Evolutionary conservation across 1,140 invertebrate genomes (phyloP), one percentile per base, ranked within the genome.

Genomic region (Brachionus calyciflorus): DNA sequence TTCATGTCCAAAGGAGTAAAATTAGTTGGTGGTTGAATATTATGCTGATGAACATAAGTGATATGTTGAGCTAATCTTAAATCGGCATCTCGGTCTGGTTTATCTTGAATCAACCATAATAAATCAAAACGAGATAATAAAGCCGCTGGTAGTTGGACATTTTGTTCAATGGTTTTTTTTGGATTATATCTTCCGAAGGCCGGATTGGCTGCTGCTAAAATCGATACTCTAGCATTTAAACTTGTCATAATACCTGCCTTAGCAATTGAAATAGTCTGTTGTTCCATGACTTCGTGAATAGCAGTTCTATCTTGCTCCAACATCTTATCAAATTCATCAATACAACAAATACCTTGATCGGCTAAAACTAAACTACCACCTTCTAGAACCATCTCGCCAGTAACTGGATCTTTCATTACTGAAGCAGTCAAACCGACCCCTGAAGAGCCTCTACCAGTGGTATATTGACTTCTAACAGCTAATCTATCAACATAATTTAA

Each of bases 321-420:
- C 94, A 98, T 97, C 87, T 99, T 99, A 85, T 99, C 97, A 86
- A 99, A 99, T 86, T 99, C 97, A 83, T 99, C 96, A 84, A 99
- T 99, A 82, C 96, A 99, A 83, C 96, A 99, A 40, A 99, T 92
- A 21, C 97, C 89, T 81, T 94, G 90, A 87, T 99, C 97, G n/a
- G 96, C 96, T 53, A 99, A 83, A 9, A 99, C 96, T 1, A 99
- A 85, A n/a, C 96, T 94, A 19, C 97, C 97, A 37, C 96, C 96
- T 85, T 99, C 96, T 2, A 99, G 83, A 79, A 91, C 92, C 93
- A 98, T 95, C 86, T 99, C 94, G 3, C 93, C 93, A 0, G 96
- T 99, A 17, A 98, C 83, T 0, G 93, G 93, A 86, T 99, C 96
- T 87, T 96, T 98, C 88, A 98, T 90, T 0, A 99, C 93, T 5